Percentiles rank a stretch among this genome's conserved stretches.
Evolutionary conservation across 2,797 vertebrate species (phyloP).

Genomic region (Malacoraja senta): DNA sequence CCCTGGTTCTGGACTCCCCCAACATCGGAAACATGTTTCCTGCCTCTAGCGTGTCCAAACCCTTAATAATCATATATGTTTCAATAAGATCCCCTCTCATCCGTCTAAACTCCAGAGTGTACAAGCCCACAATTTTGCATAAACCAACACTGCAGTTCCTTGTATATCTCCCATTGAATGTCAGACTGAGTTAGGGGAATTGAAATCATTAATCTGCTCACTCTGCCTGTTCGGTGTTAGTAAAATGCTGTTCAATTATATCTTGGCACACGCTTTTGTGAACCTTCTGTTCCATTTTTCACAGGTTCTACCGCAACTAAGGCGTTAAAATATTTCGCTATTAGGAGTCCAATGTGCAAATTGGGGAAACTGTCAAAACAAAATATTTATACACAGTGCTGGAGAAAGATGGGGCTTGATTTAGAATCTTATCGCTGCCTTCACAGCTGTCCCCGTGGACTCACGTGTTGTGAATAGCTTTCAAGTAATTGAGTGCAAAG

Average conservation of each 20-base stretch:
- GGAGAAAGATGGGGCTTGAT: neutral
- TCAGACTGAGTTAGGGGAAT: neutral
- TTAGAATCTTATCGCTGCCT: neutral
- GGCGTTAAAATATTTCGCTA: neutral
- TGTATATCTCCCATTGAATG: neutral
- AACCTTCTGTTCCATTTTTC: neutral
- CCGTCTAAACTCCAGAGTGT: too few species aligned
- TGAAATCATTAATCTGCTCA: neutral
- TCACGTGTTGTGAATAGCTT: neutral
- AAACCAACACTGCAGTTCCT: too few species aligned
- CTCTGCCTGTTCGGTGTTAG: neutral
- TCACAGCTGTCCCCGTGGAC: neutral
- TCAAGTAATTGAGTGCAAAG: neutral
- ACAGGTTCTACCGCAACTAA: neutral
- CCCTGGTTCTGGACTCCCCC: too few species aligned
- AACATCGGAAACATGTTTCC: too few species aligned
- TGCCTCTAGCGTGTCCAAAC: too few species aligned
- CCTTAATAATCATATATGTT: too few species aligned
- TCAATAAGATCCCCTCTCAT: too few species aligned
- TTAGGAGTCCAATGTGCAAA: neutral
- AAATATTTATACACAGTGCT: neutral
- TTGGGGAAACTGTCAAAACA: neutral
- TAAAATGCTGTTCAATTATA: neutral
- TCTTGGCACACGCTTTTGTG: neutral
- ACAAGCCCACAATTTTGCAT: too few species aligned